These are phyloP conservation scores for Eutolmus rufibarbis DNA, from an alignment of 2,888 invertebrate species.

Conservation along the genomic window DNA sequence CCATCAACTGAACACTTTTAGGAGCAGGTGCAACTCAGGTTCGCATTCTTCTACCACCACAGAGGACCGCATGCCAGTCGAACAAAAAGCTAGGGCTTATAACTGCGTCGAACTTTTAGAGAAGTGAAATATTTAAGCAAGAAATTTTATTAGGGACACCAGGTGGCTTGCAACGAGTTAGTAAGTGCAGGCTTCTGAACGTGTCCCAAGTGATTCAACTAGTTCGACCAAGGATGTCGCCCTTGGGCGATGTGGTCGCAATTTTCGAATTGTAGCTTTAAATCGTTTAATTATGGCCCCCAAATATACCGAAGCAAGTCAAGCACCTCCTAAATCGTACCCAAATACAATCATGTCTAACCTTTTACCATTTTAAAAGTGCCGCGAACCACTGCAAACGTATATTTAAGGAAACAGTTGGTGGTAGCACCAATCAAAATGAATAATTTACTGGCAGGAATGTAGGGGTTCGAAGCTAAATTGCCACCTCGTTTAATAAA, in stretches of 20 bases:
- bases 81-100: neutral
- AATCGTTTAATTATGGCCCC: neutral
- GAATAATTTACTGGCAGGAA: neutral
- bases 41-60: neutral
- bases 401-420: neutral
- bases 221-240: neutral
- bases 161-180: neutral
- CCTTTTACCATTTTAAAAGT: neutral
- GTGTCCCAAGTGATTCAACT: neutral
- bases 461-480: neutral
- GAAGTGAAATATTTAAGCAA: constrained; percentile 24
- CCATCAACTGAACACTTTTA: neutral
- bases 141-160: constrained; percentile 30
- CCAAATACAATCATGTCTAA: neutral
- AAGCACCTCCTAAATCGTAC: neutral
- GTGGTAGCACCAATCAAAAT: constrained; percentile 1
- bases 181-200: neutral
- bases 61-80: neutral
- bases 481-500: constrained; percentile 31
- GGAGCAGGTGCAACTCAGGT: neutral
- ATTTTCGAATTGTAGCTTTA: neutral
- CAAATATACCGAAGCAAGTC: neutral
- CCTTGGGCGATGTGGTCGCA: neutral
- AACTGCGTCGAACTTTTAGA: constrained; percentile 21
- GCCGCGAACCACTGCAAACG: neutral